Evolutionary conservation across 1,140 invertebrate genomes (phyloP).

Genomic region (Drosophila ambigua): DNA sequence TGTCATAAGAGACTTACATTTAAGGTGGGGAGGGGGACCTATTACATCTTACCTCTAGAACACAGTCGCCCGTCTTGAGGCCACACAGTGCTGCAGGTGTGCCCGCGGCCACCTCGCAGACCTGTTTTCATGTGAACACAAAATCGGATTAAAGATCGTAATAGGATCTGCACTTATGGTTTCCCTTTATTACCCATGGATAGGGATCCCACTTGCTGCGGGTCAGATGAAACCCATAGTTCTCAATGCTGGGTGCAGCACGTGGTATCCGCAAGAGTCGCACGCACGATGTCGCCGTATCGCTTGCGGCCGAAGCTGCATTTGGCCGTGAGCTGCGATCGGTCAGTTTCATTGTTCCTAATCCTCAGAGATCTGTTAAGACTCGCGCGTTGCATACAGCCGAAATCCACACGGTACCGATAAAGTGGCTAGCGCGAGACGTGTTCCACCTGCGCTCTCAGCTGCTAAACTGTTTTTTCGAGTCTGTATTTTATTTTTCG

Average conservation of each 20-base stretch:
- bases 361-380: constrained; percentile 12
- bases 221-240: constrained; percentile 87
- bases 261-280: constrained; percentile 77
- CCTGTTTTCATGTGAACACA: constrained; percentile 51
- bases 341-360: constrained; percentile 19
- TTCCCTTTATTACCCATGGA: constrained; percentile 86
- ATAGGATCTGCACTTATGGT: constrained; percentile 11
- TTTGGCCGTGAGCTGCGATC: not conserved
- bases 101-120: constrained; percentile 84
- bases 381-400: constrained; percentile 13
- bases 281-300: constrained; percentile 45
- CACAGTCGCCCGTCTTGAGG: constrained; percentile 86
- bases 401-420: constrained; percentile 6
- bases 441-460: constrained; percentile 58
- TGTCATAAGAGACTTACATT: too few species aligned
- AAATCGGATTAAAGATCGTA: constrained; percentile 63
- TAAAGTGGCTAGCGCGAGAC: constrained; percentile 32
- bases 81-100: constrained; percentile 85
- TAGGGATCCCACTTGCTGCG: constrained; percentile 89
- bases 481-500: constrained; percentile 22
- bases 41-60: constrained; percentile 84
- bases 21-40: not conserved
- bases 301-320: not conserved
- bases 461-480: constrained; percentile 59
- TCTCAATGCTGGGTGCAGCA: constrained; percentile 68